Evolutionary conservation across 2,797 vertebrate species (phyloP).

Genomic region (Clarias pachynema): DNA sequence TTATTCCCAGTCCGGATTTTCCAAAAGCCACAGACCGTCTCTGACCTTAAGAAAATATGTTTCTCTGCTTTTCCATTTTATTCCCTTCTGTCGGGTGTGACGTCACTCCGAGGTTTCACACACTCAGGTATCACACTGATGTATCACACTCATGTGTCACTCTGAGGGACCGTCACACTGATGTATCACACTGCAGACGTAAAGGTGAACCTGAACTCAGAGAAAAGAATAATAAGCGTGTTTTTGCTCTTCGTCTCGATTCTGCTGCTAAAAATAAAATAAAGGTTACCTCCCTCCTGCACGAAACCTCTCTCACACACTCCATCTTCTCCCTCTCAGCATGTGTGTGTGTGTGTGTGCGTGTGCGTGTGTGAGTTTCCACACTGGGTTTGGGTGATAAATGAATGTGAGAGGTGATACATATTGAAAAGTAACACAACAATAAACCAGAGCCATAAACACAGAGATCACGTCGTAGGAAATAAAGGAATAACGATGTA

Average conservation of each 20-base stretch:
- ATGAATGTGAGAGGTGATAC: constrained; percentile 48
- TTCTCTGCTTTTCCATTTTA: not conserved
- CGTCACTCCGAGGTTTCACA: not conserved
- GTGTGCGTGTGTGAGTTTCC: constrained; percentile 21
- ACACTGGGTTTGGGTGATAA: constrained; percentile 52
- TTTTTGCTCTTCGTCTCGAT: constrained; percentile 65
- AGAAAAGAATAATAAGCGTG: constrained; percentile 59
- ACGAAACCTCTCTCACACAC: constrained; percentile 66
- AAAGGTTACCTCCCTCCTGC: constrained; percentile 70
- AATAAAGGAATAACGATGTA: not conserved
- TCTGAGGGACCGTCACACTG: not conserved
- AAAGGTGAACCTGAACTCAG: constrained; percentile 45
- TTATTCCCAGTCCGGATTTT: not conserved
- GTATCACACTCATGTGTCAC: constrained; percentile 36
- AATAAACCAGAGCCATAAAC: not conserved
- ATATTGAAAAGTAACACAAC: constrained; percentile 46
- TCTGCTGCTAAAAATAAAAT: constrained; percentile 74
- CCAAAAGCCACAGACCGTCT: not conserved
- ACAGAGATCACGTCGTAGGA: not conserved
- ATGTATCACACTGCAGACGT: constrained; percentile 43
- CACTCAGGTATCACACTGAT: not conserved
- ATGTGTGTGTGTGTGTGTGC: constrained; percentile 38
- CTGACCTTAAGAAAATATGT: not conserved
- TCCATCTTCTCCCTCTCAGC: constrained; percentile 53
- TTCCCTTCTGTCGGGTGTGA: not conserved